Percentiles rank a stretch among this genome's conserved stretches.
Evolutionary conservation across 2,113 vertebrate species (phyloP).

Genomic region (Micronycteris hirsuta): DNA sequence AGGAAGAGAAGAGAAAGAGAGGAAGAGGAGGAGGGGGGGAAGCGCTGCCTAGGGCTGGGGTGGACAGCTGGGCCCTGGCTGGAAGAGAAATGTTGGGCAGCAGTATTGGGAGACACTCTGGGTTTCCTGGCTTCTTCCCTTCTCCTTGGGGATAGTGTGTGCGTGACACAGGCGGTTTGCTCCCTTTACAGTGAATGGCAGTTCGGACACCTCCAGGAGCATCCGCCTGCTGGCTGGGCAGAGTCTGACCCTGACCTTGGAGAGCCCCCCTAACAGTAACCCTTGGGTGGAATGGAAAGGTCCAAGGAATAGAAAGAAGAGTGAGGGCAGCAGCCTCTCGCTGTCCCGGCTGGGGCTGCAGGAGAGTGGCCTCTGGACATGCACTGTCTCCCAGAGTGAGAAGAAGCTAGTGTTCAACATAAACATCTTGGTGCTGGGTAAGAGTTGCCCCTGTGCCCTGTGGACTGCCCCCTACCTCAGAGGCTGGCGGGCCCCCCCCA

Average conservation of each 20-base stretch:
- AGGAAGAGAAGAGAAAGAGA: neutral
- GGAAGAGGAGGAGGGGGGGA: neutral
- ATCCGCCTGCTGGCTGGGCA: constrained; percentile 55
- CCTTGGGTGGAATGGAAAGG: neutral
- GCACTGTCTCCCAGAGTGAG: constrained; percentile 35
- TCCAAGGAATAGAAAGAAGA: neutral
- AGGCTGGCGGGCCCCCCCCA: neutral
- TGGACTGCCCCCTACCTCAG: neutral
- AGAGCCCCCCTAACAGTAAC: neutral
- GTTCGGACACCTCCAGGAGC: neutral
- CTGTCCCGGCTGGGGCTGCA: neutral
- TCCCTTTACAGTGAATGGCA: constrained; percentile 58
- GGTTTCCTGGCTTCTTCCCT: neutral
- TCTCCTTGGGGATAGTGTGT: neutral
- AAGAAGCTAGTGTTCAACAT: neutral
- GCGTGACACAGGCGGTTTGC: neutral
- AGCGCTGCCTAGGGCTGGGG: neutral
- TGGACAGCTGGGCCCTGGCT: neutral
- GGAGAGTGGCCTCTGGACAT: constrained; percentile 72
- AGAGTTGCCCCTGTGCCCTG: neutral
- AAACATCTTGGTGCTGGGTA: constrained; percentile 77
- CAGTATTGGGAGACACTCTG: neutral
- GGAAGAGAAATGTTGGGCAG: neutral
- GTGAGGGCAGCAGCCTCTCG: fast-evolving
- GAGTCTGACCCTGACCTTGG: constrained; percentile 56